Evolutionary conservation across 2,888 invertebrate species (phyloP).

Genomic region (Tiliacea citrago): DNA sequence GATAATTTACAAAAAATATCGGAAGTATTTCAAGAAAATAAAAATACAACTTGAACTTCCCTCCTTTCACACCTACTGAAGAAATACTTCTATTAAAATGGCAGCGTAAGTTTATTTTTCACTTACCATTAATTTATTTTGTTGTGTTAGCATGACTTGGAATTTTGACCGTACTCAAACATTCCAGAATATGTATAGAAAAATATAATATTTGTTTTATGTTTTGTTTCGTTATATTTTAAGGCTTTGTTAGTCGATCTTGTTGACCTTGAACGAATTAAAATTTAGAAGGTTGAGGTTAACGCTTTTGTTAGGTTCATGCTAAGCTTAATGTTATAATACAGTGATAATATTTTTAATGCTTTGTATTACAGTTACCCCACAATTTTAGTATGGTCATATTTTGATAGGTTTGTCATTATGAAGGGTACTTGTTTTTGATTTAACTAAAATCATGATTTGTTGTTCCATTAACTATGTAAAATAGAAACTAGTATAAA

Average conservation of each 20-base stretch:
- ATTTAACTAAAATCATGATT: not conserved
- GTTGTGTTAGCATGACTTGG: conserved; percentile 45
- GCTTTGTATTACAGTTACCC: not conserved
- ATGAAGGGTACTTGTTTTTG: not conserved
- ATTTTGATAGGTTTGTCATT: not conserved
- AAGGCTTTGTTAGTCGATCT: not conserved
- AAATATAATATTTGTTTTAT: no score
- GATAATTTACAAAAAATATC: not conserved
- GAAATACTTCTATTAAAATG: conserved; percentile 34
- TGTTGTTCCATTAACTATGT: not conserved
- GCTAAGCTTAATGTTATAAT: not conserved
- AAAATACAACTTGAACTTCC: not conserved
- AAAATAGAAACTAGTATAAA: not conserved
- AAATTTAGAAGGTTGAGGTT: conserved; percentile 24
- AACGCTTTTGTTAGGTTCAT: not conserved
- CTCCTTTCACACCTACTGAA: not conserved
- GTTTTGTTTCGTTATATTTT: not conserved
- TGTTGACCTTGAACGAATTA: conserved; percentile 4
- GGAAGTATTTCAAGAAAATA: not conserved
- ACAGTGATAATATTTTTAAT: not conserved
- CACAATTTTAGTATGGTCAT: not conserved
- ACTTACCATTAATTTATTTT: conserved; percentile 5
- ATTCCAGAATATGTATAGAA: not conserved
- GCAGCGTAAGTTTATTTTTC: conserved; percentile 42
- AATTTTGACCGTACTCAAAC: conserved; percentile 2